These are phyloP conservation scores for Anadara kagoshimensis DNA, from an alignment of 1,140 invertebrate species.

Conservation along the genomic window DNA sequence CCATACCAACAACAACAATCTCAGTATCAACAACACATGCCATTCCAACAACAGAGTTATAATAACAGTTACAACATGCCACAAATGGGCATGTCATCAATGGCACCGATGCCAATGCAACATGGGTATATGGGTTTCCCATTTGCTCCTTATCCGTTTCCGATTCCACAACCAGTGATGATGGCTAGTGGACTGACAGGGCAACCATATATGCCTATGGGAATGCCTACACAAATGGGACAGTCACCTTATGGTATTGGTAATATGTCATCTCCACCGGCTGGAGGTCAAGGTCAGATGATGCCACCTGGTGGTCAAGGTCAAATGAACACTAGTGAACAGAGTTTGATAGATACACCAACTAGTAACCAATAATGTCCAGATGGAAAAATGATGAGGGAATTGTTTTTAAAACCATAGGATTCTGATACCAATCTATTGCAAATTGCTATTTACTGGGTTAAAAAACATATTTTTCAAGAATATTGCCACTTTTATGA, in stretches of 20 bases:
- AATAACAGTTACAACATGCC: constrained; percentile 7
- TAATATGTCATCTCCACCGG: too few species aligned
- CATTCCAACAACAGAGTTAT: background rate
- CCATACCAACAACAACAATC: constrained; percentile 5
- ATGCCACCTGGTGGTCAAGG: too few species aligned
- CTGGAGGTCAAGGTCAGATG: too few species aligned
- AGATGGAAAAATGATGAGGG: too few species aligned
- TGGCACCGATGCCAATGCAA: constrained; percentile 22
- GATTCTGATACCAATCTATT: too few species aligned
- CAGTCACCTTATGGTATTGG: background rate
- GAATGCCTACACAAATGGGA: constrained; percentile 54
- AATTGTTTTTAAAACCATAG: too few species aligned
- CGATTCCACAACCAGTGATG: constrained; percentile 35
- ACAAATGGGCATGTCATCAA: constrained; percentile 22
- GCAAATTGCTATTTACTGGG: too few species aligned
- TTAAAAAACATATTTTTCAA: too few species aligned
- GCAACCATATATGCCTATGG: constrained; percentile 34
- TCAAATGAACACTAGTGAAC: too few species aligned
- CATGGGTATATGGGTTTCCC: constrained; percentile 29
- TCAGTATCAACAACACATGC: constrained; percentile 9
- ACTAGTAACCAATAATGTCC: too few species aligned
- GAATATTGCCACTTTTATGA: too few species aligned
- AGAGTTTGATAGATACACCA: too few species aligned
- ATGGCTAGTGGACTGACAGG: constrained; percentile 23
- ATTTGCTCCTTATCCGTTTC: constrained; percentile 38